Base-by-base conservation (phyloP, 2,113 vertebrate species). In the Micromys minutus region DNA sequence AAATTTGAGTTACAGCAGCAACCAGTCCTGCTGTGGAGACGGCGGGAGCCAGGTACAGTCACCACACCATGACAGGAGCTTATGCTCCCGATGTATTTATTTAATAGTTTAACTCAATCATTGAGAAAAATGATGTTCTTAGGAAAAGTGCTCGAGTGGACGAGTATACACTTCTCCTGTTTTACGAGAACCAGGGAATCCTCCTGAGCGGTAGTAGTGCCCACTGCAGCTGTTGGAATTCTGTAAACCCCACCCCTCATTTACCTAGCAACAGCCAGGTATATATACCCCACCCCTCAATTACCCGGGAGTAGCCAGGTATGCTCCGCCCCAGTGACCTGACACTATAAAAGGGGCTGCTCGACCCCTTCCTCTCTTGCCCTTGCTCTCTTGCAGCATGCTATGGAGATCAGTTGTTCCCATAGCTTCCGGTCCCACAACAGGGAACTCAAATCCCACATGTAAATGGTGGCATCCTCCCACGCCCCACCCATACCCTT, bases 101-200 rank as follows among this genome's bases (percentile, higher is more conserved):
- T 98, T 97, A 98, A 97, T 96, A 96, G 94, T 92, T 11, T 5
- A 75, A 90, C 89, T 9, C 90, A 89, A 86, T 42, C 94, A 92
- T 50, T 93, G 69, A 89, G 91, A 86, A 95, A n/a, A 89, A 91
- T 36, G 61, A 79, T 95, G 91, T 94, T 93, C 71, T 57, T 94
- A 63, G 26, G 95, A 77, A 91, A 76, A 26, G 50, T 96, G 81
- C 29, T 19, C 95, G 84, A 95, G 88, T 89, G 83, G 42, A 75
- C n/a, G 72, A 80, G 19, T 95, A n/a, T n/a, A 93, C 88, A 85
- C 47, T 52, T 31, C 84, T 94, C 87, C n/a, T 67, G 71, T 93
- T 84, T 29, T 59, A 42, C 22, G 11, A 95, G 24, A 50, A 52
- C 19, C n/a, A 80, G 71, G n/a, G 22, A 45, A 61, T 79, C 92